Conservation (phyloP, 2,797 vertebrate species). For the Phrynocephalus vlangalii region DNA sequence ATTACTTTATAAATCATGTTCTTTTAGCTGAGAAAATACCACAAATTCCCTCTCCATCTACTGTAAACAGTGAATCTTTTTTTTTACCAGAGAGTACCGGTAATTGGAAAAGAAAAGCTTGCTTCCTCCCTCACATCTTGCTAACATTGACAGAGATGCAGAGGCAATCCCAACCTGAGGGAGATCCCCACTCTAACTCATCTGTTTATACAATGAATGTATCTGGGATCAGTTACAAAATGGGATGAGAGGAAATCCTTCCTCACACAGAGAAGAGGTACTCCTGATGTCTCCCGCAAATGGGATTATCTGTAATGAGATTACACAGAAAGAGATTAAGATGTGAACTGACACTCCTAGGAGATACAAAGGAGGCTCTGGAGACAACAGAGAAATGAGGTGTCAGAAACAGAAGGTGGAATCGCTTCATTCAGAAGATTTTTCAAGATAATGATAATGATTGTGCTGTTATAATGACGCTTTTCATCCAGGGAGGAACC, state of each 20-base stretch:
- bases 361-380: constrained; percentile 77
- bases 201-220: constrained; percentile 55
- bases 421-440: constrained; percentile 77
- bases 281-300: constrained; percentile 78
- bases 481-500: constrained; percentile 74
- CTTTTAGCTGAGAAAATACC: constrained; percentile 39
- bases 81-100: neutral
- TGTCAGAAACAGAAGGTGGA: constrained; percentile 78
- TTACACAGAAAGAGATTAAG: constrained; percentile 82
- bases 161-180: constrained; percentile 48
- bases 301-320: constrained; percentile 84
- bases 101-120: constrained; percentile 1
- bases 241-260: constrained; percentile 70
- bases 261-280: constrained; percentile 71
- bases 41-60: constrained; percentile 31
- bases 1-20: constrained; percentile 43
- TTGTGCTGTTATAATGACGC: constrained; percentile 72
- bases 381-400: constrained; percentile 78
- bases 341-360: constrained; percentile 79
- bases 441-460: constrained; percentile 79
- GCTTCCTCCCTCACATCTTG: neutral
- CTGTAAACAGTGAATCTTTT: constrained; percentile 37
- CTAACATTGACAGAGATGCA: constrained; percentile 23
- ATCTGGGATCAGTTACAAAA: constrained; percentile 72
- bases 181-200: constrained; percentile 48